These are phyloP conservation scores for Eleginops maclovinus DNA, from an alignment of 2,113 vertebrate species.

Conservation along the genomic window DNA sequence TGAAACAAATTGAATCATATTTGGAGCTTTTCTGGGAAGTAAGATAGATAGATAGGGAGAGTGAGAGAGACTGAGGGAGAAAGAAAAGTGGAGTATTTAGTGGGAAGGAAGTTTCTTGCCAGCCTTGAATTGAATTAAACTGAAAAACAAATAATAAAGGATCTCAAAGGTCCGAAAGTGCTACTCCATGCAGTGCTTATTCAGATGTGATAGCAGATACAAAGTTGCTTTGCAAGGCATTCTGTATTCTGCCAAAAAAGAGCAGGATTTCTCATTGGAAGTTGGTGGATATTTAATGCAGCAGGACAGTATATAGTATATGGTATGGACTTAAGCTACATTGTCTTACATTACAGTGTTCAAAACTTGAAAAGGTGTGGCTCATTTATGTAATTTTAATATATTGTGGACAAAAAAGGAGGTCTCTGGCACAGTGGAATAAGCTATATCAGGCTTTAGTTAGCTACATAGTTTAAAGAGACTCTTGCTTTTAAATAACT, in stretches of 20 bases:
- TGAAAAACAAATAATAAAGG: constrained; percentile 63
- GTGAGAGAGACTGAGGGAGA: constrained; percentile 29
- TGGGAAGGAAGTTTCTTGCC: constrained; percentile 76
- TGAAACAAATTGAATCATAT: background rate
- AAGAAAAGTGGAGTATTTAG: constrained; percentile 46
- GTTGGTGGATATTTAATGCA: background rate
- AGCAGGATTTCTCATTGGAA: background rate
- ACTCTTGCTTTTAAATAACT: constrained; percentile 11
- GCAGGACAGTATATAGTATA: background rate
- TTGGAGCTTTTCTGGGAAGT: constrained; percentile 22
- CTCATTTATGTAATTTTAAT: background rate
- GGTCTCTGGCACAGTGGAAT: background rate
- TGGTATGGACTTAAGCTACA: background rate
- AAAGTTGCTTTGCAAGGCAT: background rate
- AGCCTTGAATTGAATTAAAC: constrained; percentile 70
- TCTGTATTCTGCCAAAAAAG: background rate
- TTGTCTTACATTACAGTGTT: background rate
- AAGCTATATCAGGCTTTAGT: background rate
- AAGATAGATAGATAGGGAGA: background rate
- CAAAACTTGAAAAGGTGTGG: background rate
- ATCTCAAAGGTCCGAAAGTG: constrained; percentile 35
- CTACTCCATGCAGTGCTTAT: constrained; percentile 18
- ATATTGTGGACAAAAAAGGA: background rate
- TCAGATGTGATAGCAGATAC: constrained; percentile 21
- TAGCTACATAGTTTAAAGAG: no score